Conservation (phyloP, 2,888 invertebrate genomes). For the Eupithecia exiguata region DNA sequence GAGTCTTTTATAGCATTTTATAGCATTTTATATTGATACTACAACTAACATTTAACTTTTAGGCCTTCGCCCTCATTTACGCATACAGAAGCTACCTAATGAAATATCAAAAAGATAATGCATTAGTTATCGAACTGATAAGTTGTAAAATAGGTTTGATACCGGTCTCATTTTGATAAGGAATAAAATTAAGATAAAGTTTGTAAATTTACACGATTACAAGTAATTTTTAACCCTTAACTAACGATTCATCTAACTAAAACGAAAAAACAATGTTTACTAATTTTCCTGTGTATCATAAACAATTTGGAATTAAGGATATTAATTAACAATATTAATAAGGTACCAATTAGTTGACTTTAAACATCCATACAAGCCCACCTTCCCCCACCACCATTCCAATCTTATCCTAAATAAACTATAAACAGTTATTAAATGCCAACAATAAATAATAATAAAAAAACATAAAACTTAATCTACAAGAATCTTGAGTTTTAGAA, state of each 20-base stretch:
- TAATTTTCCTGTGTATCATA: not conserved
- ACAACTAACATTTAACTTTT: not conserved
- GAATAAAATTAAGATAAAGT: not conserved
- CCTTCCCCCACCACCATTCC: not conserved
- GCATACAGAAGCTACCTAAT: not conserved
- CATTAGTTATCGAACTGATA: not conserved
- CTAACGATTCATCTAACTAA: not conserved
- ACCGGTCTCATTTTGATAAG: too few relatives aligned
- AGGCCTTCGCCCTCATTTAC: not conserved
- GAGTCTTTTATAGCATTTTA: not conserved
- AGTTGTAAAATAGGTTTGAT: not conserved
- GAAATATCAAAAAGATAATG: not conserved
- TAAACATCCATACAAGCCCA: not conserved
- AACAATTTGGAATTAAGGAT: not conserved
- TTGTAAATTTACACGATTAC: not conserved
- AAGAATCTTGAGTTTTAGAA: not conserved
- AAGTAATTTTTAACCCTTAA: not conserved
- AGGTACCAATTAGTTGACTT: not conserved
- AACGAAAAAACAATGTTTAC: not conserved
- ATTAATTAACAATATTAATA: not conserved
- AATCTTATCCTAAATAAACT: not conserved
- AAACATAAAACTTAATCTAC: conserved; percentile 1
- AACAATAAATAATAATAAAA: conserved; percentile 6
- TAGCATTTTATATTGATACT: too few relatives aligned
- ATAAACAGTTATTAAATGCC: conserved; percentile 3